Conservation (phyloP, 1,140 invertebrate genomes). For the Panagrolaimus sp. region DNA sequence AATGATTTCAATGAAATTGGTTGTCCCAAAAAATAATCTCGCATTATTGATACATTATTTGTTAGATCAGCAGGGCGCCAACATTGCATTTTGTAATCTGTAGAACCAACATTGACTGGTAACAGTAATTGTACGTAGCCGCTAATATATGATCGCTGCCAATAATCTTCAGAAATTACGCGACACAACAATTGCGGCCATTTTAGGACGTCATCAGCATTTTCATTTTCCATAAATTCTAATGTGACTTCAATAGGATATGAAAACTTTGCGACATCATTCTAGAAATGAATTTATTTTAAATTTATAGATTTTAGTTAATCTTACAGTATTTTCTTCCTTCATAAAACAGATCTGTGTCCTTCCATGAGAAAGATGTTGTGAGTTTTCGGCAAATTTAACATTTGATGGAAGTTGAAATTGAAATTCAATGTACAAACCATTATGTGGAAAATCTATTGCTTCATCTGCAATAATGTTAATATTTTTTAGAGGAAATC, state of each 20-base stretch:
- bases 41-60: conserved; percentile 4
- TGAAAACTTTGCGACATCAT: conserved; percentile 5
- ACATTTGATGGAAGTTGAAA: background rate
- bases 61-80: background rate
- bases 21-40: conserved; percentile 4
- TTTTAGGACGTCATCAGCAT: background rate
- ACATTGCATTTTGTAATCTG: background rate
- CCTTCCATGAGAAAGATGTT: background rate
- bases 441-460: conserved; percentile 6
- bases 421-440: background rate
- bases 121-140: background rate
- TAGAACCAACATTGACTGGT: background rate
- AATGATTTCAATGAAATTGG: background rate
- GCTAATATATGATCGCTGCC: conserved; percentile 7
- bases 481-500: background rate
- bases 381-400: background rate
- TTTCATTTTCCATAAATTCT: background rate
- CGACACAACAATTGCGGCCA: background rate
- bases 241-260: conserved; percentile 9
- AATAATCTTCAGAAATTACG: background rate
- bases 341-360: conserved; percentile 9
- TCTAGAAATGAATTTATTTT: background rate
- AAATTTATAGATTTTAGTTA: background rate
- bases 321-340: conserved; percentile 15
- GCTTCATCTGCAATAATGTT: conserved; percentile 1